Evolutionary conservation across 2,113 vertebrate genomes (phyloP), one percentile per base, ranked within the genome.

Genomic region (Numida meleagris): DNA sequence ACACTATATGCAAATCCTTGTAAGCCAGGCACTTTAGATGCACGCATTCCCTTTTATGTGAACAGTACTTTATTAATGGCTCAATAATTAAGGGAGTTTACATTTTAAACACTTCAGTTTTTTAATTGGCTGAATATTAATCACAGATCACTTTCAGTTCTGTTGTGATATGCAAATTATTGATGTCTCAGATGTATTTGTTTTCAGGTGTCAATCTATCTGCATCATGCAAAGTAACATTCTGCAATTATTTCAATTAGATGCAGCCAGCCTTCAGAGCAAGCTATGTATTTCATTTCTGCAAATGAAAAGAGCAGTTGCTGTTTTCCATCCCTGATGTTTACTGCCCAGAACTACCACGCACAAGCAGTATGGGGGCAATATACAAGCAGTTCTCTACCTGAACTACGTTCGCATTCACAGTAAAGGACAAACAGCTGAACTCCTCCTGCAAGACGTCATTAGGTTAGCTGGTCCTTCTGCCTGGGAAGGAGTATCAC

Each of bases 101-200:
- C 83, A 88, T 90, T 95, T 91, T 95, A 96, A 97, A 95, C 40
- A 33, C 76, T 92, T 94, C 46, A 57, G 31, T 3, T 91, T 95
- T 95, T 97, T 87, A 97, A 89, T 79, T 71, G 93, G 59, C 65
- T 96, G 68, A 78, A 91, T 96, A 95, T 88, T 91, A 96, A 94
- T 91, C 73, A 78, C 42, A 42, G 42, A 96, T 67, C 85, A 45
- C 61, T 94, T 77, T 91, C 76, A 92, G 61, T 55, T 93, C 76
- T 95, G 70, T 79, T 95, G 91, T 94, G 91, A 89, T 94, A 88
- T 89, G 75, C 77, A 94, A 96, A 96, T 95, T 82, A 75, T 88
- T 76, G 88, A 81, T 93, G 27, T 50, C 93, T 68, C 93, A 80
- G 86, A 68, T 92, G 38, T 55, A 71, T 71, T 94, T 94, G 84